Evolutionary conservation across 2,888 invertebrate genomes (phyloP), one percentile per base, ranked within the genome.

Genomic region (Agriotes lineatus): DNA sequence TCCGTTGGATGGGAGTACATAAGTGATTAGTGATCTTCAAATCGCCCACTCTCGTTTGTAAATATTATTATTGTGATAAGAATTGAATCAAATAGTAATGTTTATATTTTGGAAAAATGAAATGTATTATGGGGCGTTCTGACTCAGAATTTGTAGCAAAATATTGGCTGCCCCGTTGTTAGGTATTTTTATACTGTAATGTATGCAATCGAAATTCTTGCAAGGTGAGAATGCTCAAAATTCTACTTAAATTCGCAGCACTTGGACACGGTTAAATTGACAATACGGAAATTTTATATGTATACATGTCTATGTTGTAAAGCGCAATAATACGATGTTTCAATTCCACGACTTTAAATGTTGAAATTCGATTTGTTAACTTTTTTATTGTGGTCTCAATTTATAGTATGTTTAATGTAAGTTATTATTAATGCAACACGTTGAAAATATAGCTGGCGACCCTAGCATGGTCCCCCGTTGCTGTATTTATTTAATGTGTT

Each of bases 11-110:
- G 73, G 70, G 73, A 67, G 72, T 66, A 69, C 61, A 68, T 64
- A 71, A 73, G 72, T 73, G 70, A 72, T 74, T 74, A 72, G 72
- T 62, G 64, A 69, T 70, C 62, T 69, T 67, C 7, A 68, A 73
- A 62, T 65, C 57, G 58, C 61, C 50, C 73, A 69, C 71, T 74
- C 72, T 73, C 74, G 74, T 76, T 74, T 80, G 80, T 83, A 83
- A 80, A 82, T 83, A 84, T 82, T 79, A 81, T 81, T 81, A 82
- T 83, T 84, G 84, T 84, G 84, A 84, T 84, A 84, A 83, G 82
- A 78, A 77, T 81, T 77, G 78, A 80, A 80, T 79, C 80, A 81
- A 79, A 81, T 80, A 78, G 65, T 72, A 67, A 69, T 74, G 69
- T 71, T 70, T 72, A 73, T 69, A 68, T 72, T 72, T 71, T 69